Evolutionary conservation across 2,888 invertebrate genomes (phyloP).

Genomic region (Limenitis camilla): DNA sequence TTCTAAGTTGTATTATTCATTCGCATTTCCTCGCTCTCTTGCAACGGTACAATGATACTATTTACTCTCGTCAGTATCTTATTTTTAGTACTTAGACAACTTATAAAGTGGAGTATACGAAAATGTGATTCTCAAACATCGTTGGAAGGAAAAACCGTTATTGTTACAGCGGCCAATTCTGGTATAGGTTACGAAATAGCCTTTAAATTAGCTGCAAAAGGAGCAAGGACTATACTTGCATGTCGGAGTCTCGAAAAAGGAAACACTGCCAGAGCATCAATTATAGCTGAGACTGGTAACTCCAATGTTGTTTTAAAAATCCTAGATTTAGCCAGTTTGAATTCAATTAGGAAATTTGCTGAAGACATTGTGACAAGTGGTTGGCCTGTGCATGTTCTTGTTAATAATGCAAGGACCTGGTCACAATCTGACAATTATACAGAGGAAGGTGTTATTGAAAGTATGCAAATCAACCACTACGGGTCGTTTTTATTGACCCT

Average conservation of each 20-base stretch:
- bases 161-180: constrained; percentile 30
- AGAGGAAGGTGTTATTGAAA: constrained; percentile 73
- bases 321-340: constrained; percentile 37
- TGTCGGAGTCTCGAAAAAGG: constrained; percentile 39
- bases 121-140: constrained; percentile 12
- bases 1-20: too few species aligned
- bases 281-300: constrained; percentile 26
- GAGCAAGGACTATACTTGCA: constrained; percentile 42
- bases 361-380: constrained; percentile 44
- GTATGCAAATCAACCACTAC: constrained; percentile 72
- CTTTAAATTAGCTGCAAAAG: constrained; percentile 37
- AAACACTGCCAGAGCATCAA: constrained; percentile 27
- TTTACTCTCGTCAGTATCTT: constrained; percentile 2
- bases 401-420: constrained; percentile 57
- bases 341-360: constrained; percentile 57
- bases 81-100: neutral
- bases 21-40: too few species aligned
- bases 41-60: too few species aligned
- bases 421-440: constrained; percentile 36
- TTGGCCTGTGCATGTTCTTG: constrained; percentile 45
- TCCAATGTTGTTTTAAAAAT: constrained; percentile 22
- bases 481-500: constrained; percentile 78
- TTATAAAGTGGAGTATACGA: constrained; percentile 8
- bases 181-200: constrained; percentile 50
- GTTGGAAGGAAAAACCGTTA: constrained; percentile 23